Conservation (phyloP, 37 sponge, comb jelly and placozoan species). For the Theonella swinhoei region DNA sequence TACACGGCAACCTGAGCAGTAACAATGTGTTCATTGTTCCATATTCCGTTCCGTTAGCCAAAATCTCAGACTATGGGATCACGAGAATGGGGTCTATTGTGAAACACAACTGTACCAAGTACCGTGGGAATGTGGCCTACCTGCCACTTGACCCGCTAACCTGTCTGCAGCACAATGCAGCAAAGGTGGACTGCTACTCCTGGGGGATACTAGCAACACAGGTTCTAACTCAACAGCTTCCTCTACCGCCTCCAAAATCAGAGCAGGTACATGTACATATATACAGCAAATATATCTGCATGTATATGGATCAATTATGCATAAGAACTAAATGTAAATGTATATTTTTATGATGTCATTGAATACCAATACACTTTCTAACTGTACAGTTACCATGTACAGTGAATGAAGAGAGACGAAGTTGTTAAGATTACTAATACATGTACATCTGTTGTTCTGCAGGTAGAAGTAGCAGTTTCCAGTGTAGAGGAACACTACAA, state of each 20-base stretch:
- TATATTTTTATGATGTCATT: too few species aligned
- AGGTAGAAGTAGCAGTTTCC: too few species aligned
- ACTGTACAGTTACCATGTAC: too few species aligned
- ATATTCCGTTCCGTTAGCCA: neutral
- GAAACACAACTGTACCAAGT: neutral
- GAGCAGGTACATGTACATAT: neutral
- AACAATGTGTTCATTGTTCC: neutral
- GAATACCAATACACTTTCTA: too few species aligned
- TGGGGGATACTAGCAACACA: neutral
- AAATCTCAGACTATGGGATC: neutral
- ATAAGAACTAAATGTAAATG: too few species aligned
- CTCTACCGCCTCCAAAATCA: neutral
- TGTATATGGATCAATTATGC: too few species aligned
- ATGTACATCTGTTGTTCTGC: too few species aligned
- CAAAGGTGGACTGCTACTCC: neutral
- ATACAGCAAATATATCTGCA: too few species aligned
- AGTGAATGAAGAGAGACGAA: too few species aligned
- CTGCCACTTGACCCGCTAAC: neutral
- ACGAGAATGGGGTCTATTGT: neutral
- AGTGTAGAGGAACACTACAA: neutral
- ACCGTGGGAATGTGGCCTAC: neutral
- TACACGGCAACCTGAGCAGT: neutral
- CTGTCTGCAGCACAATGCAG: neutral
- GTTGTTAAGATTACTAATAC: too few species aligned
- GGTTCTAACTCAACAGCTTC: neutral